Evolutionary conservation across 2,113 vertebrate genomes (phyloP).

Genomic region (Notiomystis cincta): DNA sequence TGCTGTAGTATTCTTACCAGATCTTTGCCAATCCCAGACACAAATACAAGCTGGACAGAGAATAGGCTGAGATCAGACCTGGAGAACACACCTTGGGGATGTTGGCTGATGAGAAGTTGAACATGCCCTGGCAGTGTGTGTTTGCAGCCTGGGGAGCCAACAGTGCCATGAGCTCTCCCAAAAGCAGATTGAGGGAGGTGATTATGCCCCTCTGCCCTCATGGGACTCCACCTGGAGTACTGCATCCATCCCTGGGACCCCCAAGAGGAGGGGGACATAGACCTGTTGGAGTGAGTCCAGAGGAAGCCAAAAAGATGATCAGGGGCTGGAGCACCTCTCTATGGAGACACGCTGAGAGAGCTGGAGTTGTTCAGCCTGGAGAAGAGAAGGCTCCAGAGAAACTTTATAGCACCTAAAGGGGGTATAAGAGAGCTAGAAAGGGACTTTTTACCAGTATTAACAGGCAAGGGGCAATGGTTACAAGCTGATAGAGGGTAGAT

Average conservation of each 20-base stretch:
- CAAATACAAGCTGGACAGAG: neutral
- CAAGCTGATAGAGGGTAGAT: no score
- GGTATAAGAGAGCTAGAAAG: neutral
- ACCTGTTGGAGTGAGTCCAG: neutral
- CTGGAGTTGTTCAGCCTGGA: neutral
- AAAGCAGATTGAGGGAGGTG: neutral
- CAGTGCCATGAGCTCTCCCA: neutral
- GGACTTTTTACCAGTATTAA: neutral
- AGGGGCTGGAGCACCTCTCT: neutral
- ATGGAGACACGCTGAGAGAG: neutral
- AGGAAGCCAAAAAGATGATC: neutral
- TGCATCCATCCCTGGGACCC: no score
- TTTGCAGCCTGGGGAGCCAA: neutral
- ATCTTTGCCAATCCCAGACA: neutral
- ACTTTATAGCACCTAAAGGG: neutral
- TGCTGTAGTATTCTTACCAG: neutral
- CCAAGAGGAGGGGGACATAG: rapidly evolving
- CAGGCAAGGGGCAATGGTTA: neutral
- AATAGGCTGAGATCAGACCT: neutral
- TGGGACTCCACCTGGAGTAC: no score
- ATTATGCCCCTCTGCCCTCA: neutral
- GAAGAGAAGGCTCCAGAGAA: neutral
- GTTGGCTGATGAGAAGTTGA: neutral
- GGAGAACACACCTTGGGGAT: neutral
- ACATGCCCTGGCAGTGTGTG: no score